Percentiles rank a stretch among this genome's conserved stretches.
phyloP scores from a whole-genome alignment of 2,888 invertebrate genomes.

The Ochlodes sylvanus region DNA sequence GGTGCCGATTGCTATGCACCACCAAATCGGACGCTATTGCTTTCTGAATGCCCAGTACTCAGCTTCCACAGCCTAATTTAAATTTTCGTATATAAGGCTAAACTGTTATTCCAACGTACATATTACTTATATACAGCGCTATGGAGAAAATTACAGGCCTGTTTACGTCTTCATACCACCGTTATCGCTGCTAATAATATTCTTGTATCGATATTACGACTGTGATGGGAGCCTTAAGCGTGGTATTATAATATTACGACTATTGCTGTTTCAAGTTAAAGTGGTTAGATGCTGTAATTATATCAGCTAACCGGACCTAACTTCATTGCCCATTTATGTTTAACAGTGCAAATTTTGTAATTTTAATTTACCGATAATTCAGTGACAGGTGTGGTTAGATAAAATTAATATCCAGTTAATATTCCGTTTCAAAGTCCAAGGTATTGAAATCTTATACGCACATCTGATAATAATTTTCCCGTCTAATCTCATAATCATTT shows the following conservation, averaged over 20 bases:
- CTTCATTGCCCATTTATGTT: too few relatives aligned
- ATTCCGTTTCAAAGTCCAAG: too few relatives aligned
- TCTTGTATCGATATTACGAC: slow-evolving; percentile 23
- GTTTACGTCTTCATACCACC: slow-evolving; percentile 42
- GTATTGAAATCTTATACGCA: too few relatives aligned
- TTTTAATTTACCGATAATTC: too few relatives aligned
- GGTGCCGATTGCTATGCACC: slow-evolving; percentile 74
- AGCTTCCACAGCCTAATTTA: slow-evolving; percentile 61
- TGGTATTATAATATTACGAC: slow-evolving; percentile 1
- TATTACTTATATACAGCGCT: neutral
- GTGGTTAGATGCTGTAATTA: neutral
- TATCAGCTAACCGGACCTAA: neutral
- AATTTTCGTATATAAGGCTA: slow-evolving; percentile 60
- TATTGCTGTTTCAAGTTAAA: neutral
- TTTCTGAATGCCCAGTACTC: slow-evolving; percentile 55
- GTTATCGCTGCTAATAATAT: slow-evolving; percentile 32
- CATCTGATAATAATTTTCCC: too few relatives aligned
- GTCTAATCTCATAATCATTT: too few relatives aligned
- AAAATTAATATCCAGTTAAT: too few relatives aligned
- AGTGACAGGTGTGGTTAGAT: too few relatives aligned
- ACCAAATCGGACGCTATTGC: slow-evolving; percentile 51
- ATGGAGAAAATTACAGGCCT: slow-evolving; percentile 35
- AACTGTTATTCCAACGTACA: slow-evolving; percentile 53
- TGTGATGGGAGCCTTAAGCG: slow-evolving; percentile 1
- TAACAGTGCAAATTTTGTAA: too few relatives aligned